A percentile compares a stretch with the other conserved stretches of the same genome.
Conservation (phyloP, 2,888 invertebrate species). For the Morpho deidamia region DNA sequence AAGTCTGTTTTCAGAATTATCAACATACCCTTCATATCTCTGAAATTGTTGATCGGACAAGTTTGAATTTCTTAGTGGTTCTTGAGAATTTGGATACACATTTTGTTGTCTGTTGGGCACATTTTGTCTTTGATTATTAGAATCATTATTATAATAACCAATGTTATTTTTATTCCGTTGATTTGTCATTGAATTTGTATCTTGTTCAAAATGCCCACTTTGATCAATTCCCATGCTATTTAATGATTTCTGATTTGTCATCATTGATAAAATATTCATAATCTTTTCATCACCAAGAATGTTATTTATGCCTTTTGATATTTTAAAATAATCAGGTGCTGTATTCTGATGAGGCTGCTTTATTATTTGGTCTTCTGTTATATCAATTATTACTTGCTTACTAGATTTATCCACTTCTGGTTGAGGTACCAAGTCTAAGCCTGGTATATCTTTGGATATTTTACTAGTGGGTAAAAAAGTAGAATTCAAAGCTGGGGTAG, state of each 20-base stretch:
- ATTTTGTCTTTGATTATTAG: constrained; percentile 13
- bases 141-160: constrained; percentile 22
- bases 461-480: constrained; percentile 50
- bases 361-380: constrained; percentile 36
- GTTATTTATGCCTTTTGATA: constrained; percentile 79
- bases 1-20: constrained; percentile 25
- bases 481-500: constrained; percentile 32
- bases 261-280: constrained; percentile 77
- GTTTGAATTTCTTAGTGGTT: constrained; percentile 20
- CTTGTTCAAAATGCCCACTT: constrained; percentile 9
- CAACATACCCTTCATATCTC: constrained; percentile 28
- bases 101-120: constrained; percentile 9
- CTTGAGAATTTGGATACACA: constrained; percentile 5
- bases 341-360: constrained; percentile 17
- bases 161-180: constrained; percentile 42
- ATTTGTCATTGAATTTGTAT: constrained; percentile 22
- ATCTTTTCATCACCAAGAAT: constrained; percentile 82
- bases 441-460: constrained; percentile 81
- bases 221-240: constrained; percentile 6
- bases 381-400: constrained; percentile 51
- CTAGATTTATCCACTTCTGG: constrained; percentile 52
- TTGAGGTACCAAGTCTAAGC: constrained; percentile 82
- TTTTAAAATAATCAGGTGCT: constrained; percentile 75
- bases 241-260: constrained; percentile 35
- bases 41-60: constrained; percentile 30